Evolutionary conservation across 1,140 invertebrate species (phyloP), one percentile per base, ranked within the genome.

Genomic region (Magallana gigas): DNA sequence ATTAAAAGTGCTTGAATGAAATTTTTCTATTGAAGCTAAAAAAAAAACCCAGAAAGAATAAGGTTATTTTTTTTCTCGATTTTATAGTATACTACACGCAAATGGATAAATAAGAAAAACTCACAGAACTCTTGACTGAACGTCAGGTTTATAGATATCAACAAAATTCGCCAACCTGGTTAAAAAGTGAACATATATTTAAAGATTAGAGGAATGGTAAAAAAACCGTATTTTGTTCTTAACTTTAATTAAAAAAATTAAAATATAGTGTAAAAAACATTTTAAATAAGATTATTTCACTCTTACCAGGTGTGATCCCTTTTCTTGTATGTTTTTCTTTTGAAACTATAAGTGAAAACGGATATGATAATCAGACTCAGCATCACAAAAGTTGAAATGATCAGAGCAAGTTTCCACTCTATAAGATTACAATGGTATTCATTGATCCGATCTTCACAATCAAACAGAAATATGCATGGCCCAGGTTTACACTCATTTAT

Each of bases 401-500:
- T 71, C 8, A 36, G 18, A 4, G 23, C 68, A 8, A 71, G 23
- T 36, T 71, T 71, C 68, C 68, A 71, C 36, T 29, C 36, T 12
- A 23, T 71, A 5, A 71, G 7, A 2, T 3, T 71, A 29, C 68
- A 71, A 11, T 71, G 36, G 23, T 82, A 82, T 1, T n/a, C 81
- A 18, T 82, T 82, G 8, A 82, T 29, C n/a, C n/a, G 16, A 57
- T 82, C 81, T n/a, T 82, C 16, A 82, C 81, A 82, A 16, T 82
- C 8, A 82, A 82, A 82, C 14, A 82, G 9, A 23, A 82, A 5
- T 3, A 8, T n/a, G 18, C 86, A 87, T 4, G 86, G 86, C 16
- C 18, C 59, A 14, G 58, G 18, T 18, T 59, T 59, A n/a, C 86
- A 87, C 29, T 83, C 86, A 58, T 87, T 83, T 16, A 68, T 83